Conservation (phyloP, 1,140 invertebrate species). For the Zaprionus inermis region DNA sequence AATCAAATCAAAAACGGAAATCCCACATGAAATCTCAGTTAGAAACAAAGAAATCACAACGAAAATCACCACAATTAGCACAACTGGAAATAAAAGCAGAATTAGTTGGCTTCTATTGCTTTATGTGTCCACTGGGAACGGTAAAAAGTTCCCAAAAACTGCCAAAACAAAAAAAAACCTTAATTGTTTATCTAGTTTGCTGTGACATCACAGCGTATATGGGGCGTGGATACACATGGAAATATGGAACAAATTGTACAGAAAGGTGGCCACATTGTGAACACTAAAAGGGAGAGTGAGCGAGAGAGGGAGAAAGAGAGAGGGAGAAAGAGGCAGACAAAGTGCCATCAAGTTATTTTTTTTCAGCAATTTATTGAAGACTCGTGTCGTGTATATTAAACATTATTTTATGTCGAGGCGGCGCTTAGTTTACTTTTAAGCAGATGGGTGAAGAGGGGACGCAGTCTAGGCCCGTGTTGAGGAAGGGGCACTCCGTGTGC, state of each 20-base stretch:
- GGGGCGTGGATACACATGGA: constrained; percentile 18
- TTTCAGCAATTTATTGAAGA: constrained; percentile 47
- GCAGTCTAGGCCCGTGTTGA: constrained; percentile 1
- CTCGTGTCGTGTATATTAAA: constrained; percentile 51
- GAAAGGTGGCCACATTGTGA: constrained; percentile 4
- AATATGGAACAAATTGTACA: constrained; percentile 39
- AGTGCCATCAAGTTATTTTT: constrained; percentile 23
- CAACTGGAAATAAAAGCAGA: neutral
- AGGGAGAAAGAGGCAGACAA: constrained; percentile 5
- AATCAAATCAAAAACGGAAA: neutral
- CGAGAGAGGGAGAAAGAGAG: neutral
- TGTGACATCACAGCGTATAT: constrained; percentile 13
- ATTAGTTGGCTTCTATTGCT: neutral
- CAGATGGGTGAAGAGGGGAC: neutral
- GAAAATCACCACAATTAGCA: neutral
- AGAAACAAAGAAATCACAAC: neutral
- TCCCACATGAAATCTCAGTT: neutral
- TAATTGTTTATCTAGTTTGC: constrained; percentile 19
- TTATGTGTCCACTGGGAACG: neutral
- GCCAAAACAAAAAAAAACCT: neutral
- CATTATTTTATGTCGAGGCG: constrained; percentile 41
- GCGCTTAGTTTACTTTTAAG: constrained; percentile 30
- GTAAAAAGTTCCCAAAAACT: neutral
- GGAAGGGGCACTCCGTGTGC: constrained; percentile 10
- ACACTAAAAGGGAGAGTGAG: constrained; percentile 14